These are phyloP conservation scores for Actenoides lindsayi DNA, from an alignment of 2,113 vertebrate species.

Conservation along the genomic window DNA sequence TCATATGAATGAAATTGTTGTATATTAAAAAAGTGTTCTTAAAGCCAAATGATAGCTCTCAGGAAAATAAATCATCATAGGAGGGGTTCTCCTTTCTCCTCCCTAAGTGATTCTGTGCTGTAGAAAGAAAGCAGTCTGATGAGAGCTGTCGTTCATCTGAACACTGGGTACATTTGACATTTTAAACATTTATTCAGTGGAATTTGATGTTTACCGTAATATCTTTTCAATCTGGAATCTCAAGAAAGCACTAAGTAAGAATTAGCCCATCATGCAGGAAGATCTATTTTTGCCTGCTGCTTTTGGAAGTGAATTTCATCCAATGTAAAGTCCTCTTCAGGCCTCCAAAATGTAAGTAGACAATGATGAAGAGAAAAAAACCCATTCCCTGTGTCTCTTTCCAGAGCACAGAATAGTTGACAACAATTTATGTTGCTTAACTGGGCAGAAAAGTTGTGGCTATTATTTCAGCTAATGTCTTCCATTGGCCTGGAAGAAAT, in stretches of 20 bases:
- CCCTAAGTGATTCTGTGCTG: neutral
- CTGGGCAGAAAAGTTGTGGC: fast-evolving
- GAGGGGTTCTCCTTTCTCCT: neutral
- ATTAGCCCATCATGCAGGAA: neutral
- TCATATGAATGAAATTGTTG: neutral
- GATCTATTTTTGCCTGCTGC: neutral
- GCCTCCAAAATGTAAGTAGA: neutral
- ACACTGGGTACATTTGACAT: neutral
- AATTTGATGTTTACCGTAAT: neutral
- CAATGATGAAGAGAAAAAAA: neutral
- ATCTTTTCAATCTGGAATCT: neutral
- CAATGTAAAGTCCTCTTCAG: neutral
- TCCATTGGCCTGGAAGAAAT: neutral
- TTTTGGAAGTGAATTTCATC: neutral
- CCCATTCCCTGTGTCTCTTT: neutral
- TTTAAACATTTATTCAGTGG: neutral
- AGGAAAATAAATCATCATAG: neutral
- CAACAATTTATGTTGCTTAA: neutral
- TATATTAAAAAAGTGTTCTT: fast-evolving
- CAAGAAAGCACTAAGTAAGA: neutral
- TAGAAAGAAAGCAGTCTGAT: neutral
- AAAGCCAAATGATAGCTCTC: neutral
- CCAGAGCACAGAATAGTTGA: neutral
- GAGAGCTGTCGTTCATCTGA: neutral
- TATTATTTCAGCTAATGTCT: neutral